phyloP scores from a whole-genome alignment of 2,797 vertebrate genomes.

The Euphonia xanthogaster region DNA sequence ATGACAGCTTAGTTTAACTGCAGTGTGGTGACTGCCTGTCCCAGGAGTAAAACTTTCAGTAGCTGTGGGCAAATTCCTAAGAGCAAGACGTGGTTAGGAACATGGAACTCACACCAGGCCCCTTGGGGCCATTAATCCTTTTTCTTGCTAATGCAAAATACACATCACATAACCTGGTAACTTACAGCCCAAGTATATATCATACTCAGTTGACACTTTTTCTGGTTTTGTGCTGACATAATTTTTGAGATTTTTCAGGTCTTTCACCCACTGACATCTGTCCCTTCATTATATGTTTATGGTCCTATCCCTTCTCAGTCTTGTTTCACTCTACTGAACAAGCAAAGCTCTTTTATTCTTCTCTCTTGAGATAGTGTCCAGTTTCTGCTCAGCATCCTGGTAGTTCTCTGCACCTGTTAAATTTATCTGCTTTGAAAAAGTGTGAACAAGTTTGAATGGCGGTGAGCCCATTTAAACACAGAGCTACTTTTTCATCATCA shows the following conservation, averaged over 20 bases:
- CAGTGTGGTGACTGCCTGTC: background rate
- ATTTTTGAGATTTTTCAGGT: background rate
- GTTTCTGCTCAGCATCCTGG: background rate
- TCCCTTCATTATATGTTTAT: background rate
- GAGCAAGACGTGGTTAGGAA: background rate
- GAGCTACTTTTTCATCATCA: background rate
- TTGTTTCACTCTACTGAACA: background rate
- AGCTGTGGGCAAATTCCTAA: background rate
- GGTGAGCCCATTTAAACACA: background rate
- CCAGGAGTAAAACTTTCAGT: background rate
- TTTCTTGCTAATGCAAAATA: background rate
- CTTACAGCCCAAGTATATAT: background rate
- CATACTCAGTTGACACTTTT: background rate
- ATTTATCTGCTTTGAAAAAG: background rate
- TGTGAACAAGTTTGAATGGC: background rate
- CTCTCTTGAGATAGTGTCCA: background rate
- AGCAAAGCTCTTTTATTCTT: background rate
- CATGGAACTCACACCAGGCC: background rate
- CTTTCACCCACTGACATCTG: background rate
- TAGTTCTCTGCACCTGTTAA: background rate
- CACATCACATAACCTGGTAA: background rate
- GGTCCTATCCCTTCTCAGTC: background rate
- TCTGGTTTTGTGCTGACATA: background rate
- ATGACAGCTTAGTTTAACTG: conserved; percentile 24
- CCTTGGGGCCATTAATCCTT: background rate